Conservation (phyloP, 2,113 vertebrate species). For the Hippocampus comes region DNA sequence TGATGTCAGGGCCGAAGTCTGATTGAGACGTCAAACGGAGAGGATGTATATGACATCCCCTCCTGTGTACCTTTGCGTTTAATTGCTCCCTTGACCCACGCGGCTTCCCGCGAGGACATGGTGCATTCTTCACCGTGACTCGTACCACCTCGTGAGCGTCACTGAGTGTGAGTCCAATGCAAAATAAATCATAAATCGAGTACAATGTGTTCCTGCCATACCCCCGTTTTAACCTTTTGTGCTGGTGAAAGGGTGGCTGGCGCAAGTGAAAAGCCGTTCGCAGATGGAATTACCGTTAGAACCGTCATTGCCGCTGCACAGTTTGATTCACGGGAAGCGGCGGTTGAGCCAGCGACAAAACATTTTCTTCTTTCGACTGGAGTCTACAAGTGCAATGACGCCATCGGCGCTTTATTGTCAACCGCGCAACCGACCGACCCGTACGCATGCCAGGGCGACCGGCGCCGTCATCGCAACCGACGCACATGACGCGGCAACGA, state of each 20-base stretch:
- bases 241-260: slow-evolving; percentile 8
- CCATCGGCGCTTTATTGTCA: slow-evolving; percentile 37
- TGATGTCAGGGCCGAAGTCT: not conserved
- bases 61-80: slow-evolving; percentile 17
- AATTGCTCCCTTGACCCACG: slow-evolving; percentile 41
- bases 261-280: not conserved
- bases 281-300: not conserved
- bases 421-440: slow-evolving; percentile 7
- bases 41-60: slow-evolving; percentile 19
- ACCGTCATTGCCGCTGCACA: not conserved
- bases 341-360: not conserved
- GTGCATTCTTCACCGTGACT: slow-evolving; percentile 36
- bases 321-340: not conserved
- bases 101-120: slow-evolving; percentile 32
- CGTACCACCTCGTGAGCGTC: slow-evolving; percentile 9
- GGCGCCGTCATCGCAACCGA: slow-evolving; percentile 41
- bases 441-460: slow-evolving; percentile 7
- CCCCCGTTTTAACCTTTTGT: slow-evolving; percentile 21
- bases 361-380: not conserved
- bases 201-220: slow-evolving; percentile 15
- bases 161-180: slow-evolving; percentile 14
- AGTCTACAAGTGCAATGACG: not conserved
- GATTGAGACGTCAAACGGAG: slow-evolving; percentile 4
- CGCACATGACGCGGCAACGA: slow-evolving; percentile 21
- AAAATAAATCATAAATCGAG: slow-evolving; percentile 9